These are phyloP conservation scores for Parotocinclus haroldoi DNA, from an alignment of 2,797 vertebrate genomes.

Conservation along the genomic window DNA sequence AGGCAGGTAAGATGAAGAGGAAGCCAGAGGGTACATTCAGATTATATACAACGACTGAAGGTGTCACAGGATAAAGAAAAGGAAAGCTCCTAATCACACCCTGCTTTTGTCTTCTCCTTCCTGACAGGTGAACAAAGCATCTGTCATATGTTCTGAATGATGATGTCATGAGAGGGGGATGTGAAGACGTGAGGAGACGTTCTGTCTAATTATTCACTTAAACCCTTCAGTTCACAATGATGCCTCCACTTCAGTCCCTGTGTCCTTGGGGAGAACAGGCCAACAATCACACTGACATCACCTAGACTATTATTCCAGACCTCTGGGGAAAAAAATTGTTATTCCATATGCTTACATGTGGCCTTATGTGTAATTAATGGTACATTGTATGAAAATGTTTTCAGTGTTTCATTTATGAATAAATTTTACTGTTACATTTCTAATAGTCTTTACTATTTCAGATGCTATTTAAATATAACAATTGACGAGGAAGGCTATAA, in stretches of 20 bases:
- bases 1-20: neutral
- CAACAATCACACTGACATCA: neutral
- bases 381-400: neutral
- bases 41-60: neutral
- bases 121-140: slow-evolving; percentile 58
- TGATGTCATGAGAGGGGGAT: slow-evolving; percentile 31
- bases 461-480: no score
- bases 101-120: slow-evolving; percentile 44
- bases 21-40: neutral
- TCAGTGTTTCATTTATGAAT: neutral
- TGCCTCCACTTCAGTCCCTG: neutral
- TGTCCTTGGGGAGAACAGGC: slow-evolving; percentile 25
- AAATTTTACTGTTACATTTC: no score
- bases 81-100: slow-evolving; percentile 1
- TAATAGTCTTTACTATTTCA: no score
- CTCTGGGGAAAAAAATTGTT: neutral
- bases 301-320: slow-evolving; percentile 49
- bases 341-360: slow-evolving; percentile 24
- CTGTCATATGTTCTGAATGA: slow-evolving; percentile 59
- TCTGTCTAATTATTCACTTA: slow-evolving; percentile 62
- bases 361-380: slow-evolving; percentile 23
- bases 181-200: slow-evolving; percentile 45
- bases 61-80: slow-evolving; percentile 8
- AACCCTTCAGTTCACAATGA: slow-evolving; percentile 52
- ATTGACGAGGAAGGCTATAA: no score